A percentile compares a stretch with the other conserved stretches of the same genome.
phyloP scores from a whole-genome alignment of 2,113 vertebrate genomes.

The Saccopteryx leptura region DNA sequence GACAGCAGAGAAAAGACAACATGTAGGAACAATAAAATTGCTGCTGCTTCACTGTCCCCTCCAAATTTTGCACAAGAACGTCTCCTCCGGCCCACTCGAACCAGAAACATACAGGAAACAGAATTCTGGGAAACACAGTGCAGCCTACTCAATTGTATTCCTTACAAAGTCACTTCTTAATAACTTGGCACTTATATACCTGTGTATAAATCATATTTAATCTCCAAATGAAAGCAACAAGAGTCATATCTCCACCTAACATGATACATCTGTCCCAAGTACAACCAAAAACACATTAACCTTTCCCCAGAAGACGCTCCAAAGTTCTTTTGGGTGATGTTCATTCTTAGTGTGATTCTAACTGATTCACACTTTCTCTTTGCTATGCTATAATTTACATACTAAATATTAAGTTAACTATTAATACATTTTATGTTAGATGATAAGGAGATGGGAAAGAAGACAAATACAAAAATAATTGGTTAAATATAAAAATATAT shows the following conservation, averaged over 20 bases:
- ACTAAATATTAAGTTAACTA: neutral
- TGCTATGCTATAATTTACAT: neutral
- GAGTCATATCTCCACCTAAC: neutral
- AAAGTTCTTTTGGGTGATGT: neutral
- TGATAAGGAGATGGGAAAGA: neutral
- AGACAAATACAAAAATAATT: constrained; percentile 31
- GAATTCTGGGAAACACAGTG: neutral
- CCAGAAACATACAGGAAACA: neutral
- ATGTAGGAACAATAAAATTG: neutral
- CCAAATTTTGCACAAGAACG: neutral
- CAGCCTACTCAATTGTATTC: neutral
- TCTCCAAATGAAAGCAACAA: neutral
- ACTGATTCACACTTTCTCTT: neutral
- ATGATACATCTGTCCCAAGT: neutral
- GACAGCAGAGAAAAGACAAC: neutral
- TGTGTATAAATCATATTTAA: neutral
- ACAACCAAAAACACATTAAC: neutral
- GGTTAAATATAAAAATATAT: neutral
- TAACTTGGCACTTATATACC: neutral
- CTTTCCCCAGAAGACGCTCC: neutral
- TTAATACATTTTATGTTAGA: neutral
- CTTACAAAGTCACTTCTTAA: neutral
- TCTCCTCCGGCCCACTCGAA: neutral
- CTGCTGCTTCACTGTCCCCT: neutral
- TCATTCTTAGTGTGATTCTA: neutral